phyloP scores from a whole-genome alignment of 2,888 invertebrate species.

The Orthonevra nobilis region DNA sequence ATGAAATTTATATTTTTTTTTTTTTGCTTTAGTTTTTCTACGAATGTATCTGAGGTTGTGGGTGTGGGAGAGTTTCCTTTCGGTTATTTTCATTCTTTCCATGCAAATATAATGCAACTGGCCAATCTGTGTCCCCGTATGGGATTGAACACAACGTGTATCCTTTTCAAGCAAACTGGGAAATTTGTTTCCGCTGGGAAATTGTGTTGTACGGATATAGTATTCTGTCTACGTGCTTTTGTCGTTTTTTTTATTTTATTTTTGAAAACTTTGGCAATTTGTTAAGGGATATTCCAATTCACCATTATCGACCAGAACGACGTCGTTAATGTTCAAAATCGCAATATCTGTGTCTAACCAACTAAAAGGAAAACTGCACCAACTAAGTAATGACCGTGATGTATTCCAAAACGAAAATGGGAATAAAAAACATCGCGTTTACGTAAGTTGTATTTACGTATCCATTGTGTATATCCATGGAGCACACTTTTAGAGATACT shows the following conservation, averaged over 20 bases:
- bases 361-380: constrained; percentile 41
- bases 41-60: constrained; percentile 10
- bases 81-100: constrained; percentile 8
- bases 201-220: constrained; percentile 1
- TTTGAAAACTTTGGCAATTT: constrained; percentile 39
- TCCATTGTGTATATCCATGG: neutral
- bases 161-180: constrained; percentile 47
- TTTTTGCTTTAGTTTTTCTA: too few species aligned
- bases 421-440: constrained; percentile 20
- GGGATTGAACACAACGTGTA: constrained; percentile 28
- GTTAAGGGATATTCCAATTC: constrained; percentile 31
- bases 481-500: neutral
- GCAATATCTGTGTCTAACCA: constrained; percentile 29
- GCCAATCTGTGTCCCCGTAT: constrained; percentile 22
- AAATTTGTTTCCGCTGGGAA: constrained; percentile 30
- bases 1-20: constrained; percentile 27
- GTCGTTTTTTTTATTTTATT: neutral
- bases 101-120: constrained; percentile 53
- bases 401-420: constrained; percentile 5
- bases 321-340: constrained; percentile 5
- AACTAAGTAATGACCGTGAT: constrained; percentile 25
- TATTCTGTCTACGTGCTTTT: constrained; percentile 5
- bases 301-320: neutral
- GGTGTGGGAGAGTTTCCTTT: constrained; percentile 13
- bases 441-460: constrained; percentile 24